phyloP scores from a whole-genome alignment of 2,888 invertebrate genomes.

The Marasmarcha lunaedactyla region DNA sequence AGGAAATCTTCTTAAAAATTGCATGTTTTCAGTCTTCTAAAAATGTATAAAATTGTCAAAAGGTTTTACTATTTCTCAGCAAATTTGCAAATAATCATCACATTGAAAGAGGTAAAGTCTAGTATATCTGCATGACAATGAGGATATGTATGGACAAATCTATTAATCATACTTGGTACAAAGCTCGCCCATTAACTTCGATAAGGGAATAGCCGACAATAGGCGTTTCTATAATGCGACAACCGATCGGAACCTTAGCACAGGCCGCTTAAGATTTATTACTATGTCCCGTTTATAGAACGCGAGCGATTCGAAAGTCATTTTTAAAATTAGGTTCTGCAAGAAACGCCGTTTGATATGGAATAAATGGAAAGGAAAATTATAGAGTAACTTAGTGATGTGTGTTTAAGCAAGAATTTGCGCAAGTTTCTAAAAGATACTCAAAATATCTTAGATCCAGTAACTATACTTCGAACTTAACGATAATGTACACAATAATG shows the following conservation, averaged over 20 bases:
- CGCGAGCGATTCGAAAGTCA: conserved; percentile 15
- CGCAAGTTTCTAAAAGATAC: too few relatives aligned
- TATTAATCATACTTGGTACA: conserved; percentile 65
- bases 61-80: too few relatives aligned
- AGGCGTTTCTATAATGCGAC: conserved; percentile 47
- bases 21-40: too few relatives aligned
- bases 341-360: background rate
- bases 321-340: conserved; percentile 1
- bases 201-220: conserved; percentile 66
- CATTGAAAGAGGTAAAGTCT: conserved; percentile 39
- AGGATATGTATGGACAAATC: conserved; percentile 49
- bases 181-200: conserved; percentile 67
- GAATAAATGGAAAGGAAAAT: background rate
- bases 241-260: conserved; percentile 35
- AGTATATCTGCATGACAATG: conserved; percentile 65
- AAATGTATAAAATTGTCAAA: too few relatives aligned
- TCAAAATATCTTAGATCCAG: too few relatives aligned
- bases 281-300: conserved; percentile 23
- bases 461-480: too few relatives aligned
- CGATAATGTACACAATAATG: too few relatives aligned
- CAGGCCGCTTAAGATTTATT: conserved; percentile 45
- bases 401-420: too few relatives aligned
- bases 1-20: too few relatives aligned
- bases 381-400: background rate
- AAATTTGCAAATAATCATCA: background rate